phyloP scores from a whole-genome alignment of 2,888 invertebrate species.

The Torymus auratus region DNA sequence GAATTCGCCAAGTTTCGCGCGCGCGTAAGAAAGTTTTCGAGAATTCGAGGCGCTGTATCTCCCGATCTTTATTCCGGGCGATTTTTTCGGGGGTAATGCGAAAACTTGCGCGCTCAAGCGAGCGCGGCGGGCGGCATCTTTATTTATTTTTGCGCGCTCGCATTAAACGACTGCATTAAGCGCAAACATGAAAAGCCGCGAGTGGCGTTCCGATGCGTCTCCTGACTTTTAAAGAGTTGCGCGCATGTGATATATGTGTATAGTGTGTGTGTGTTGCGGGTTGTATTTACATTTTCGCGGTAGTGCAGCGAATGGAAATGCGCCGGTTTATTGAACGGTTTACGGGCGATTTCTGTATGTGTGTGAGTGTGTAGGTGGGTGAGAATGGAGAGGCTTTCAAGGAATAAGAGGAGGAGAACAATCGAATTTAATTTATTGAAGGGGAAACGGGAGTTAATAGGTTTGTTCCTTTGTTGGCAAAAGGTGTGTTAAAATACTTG shows the following conservation, averaged over 20 bases:
- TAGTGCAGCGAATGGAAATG: constrained; percentile 3
- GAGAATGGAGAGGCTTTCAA: too few relatives aligned
- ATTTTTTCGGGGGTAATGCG: constrained; percentile 30
- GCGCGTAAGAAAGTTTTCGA: constrained; percentile 27
- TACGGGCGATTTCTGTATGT: background rate
- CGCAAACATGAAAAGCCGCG: constrained; percentile 46
- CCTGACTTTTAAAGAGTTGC: constrained; percentile 49
- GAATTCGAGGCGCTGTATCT: constrained; percentile 5
- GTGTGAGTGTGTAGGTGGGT: background rate
- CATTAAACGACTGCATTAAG: constrained; percentile 30
- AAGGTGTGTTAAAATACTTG: too few relatives aligned
- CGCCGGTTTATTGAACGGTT: constrained; percentile 23
- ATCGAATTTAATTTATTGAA: constrained; percentile 44
- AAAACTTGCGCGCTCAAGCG: constrained; percentile 26
- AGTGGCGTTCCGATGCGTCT: background rate
- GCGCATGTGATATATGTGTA: constrained; percentile 1
- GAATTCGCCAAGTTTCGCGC: constrained; percentile 25
- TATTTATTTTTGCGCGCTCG: constrained; percentile 35
- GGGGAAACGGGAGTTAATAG: constrained; percentile 24
- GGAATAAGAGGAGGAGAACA: background rate
- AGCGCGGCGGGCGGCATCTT: background rate
- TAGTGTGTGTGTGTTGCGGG: background rate
- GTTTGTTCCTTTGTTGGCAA: background rate
- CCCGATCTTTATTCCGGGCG: too few relatives aligned
- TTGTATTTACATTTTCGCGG: constrained; percentile 44